Percentiles rank a stretch among this genome's conserved stretches.
phyloP scores from a whole-genome alignment of 2,797 vertebrate genomes.

The Thamnophis elegans region DNA sequence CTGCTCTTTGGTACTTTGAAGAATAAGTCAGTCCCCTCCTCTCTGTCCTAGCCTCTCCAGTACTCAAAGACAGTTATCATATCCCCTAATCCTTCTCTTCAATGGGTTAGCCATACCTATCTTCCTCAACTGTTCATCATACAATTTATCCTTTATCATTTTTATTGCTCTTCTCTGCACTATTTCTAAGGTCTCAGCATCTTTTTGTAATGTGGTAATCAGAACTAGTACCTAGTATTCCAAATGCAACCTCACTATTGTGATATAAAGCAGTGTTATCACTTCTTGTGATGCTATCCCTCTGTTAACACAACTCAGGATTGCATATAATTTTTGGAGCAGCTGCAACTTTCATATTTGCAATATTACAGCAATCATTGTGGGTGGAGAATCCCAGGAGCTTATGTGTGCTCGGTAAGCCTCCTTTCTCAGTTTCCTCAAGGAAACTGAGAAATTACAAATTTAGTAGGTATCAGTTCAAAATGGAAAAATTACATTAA shows the following conservation, averaged over 20 bases:
- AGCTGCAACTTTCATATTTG: not conserved
- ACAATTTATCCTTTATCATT: not conserved
- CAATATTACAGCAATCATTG: not conserved
- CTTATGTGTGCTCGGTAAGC: not conserved
- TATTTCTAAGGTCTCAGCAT: not conserved
- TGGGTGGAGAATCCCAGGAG: no score
- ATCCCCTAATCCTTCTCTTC: not conserved
- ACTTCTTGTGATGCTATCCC: not conserved
- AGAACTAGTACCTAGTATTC: not conserved
- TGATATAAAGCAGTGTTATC: not conserved
- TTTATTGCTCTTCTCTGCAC: not conserved
- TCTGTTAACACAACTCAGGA: not conserved
- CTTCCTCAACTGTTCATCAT: not conserved
- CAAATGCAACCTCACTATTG: not conserved
- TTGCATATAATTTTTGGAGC: not conserved
- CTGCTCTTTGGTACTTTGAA: not conserved
- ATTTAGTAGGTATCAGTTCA: not conserved
- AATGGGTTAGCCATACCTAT: no score
- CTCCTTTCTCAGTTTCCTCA: not conserved
- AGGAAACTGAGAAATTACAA: not conserved
- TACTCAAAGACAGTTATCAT: not conserved
- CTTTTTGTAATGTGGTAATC: not conserved
- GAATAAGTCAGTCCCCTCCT: not conserved
- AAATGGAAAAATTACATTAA: not conserved
- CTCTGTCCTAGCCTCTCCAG: not conserved